A percentile compares a stretch with the other conserved stretches of the same genome.
phyloP scores from a whole-genome alignment of 2,888 invertebrate genomes.

The Apoderus coryli region DNA sequence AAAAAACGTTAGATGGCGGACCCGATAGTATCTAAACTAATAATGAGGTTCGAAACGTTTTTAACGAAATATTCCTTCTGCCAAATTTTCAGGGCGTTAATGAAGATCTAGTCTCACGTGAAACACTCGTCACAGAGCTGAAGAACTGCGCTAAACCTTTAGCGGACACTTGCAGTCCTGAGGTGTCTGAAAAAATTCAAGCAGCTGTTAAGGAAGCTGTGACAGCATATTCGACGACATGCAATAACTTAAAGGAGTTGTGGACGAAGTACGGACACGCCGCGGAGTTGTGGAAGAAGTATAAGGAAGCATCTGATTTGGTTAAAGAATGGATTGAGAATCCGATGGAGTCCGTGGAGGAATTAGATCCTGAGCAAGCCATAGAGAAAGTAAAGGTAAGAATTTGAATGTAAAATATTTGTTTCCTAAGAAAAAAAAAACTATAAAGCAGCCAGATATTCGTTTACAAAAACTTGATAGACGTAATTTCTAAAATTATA shows the following conservation, averaged over 20 bases:
- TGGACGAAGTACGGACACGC: conserved; percentile 68
- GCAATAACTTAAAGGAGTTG: conserved; percentile 57
- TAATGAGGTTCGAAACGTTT: too few species aligned
- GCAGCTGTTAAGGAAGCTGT: conserved; percentile 66
- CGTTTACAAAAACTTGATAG: conserved; percentile 3
- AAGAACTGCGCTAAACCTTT: conserved; percentile 56
- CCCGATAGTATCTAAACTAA: too few species aligned
- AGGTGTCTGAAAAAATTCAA: conserved; percentile 57
- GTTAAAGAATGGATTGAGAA: conserved; percentile 63
- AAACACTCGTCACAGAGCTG: conserved; percentile 57
- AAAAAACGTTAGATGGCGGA: too few species aligned
- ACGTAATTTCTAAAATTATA: background rate
- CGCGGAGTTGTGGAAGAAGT: conserved; percentile 66
- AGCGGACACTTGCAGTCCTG: conserved; percentile 51
- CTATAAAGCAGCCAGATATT: too few species aligned
- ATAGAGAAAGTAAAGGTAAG: conserved; percentile 56
- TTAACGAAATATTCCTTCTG: too few species aligned
- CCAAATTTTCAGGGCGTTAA: conserved; percentile 57
- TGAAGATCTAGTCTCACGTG: conserved; percentile 59
- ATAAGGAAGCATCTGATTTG: conserved; percentile 62
- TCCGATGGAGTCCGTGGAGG: conserved; percentile 56
- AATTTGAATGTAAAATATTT: conserved; percentile 3
- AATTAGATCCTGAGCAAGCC: conserved; percentile 57
- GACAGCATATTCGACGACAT: conserved; percentile 67
- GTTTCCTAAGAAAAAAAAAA: conserved; percentile 3